Conservation (phyloP, 2,113 vertebrate species). For the Clarias macrocephalus region DNA sequence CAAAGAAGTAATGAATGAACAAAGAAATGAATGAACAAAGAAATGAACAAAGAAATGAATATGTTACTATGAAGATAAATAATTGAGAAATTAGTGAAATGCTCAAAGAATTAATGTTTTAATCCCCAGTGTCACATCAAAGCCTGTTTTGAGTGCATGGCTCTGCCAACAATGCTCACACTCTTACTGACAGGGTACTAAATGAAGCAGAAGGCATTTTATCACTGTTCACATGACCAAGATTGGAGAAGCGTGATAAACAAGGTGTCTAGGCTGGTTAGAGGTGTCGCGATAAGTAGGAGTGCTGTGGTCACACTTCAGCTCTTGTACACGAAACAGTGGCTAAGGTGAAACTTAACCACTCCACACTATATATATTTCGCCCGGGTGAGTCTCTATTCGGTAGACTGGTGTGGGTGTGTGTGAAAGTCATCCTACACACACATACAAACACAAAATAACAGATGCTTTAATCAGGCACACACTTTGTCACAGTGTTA, state of each 20-base stretch:
- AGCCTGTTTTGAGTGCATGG: slow-evolving; percentile 6
- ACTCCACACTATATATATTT: background rate
- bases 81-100: background rate
- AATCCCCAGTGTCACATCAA: background rate
- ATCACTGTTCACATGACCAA: slow-evolving; percentile 60
- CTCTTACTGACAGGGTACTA: slow-evolving; percentile 19
- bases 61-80: background rate
- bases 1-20: too few species aligned
- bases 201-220: slow-evolving; percentile 68
- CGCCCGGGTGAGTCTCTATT: too few species aligned
- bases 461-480: too few species aligned
- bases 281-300: slow-evolving; percentile 65
- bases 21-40: too few species aligned
- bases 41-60: background rate
- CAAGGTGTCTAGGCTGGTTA: slow-evolving; percentile 68
- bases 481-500: too few species aligned
- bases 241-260: slow-evolving; percentile 63
- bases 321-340: background rate
- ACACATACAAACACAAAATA: too few species aligned
- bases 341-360: background rate
- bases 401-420: too few species aligned
- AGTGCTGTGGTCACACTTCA: slow-evolving; percentile 52
- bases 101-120: background rate
- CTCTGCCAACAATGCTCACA: slow-evolving; percentile 16
- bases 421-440: too few species aligned